Base-by-base conservation (phyloP, 2,888 invertebrate species). In the Geotrupes spiniger region DNA sequence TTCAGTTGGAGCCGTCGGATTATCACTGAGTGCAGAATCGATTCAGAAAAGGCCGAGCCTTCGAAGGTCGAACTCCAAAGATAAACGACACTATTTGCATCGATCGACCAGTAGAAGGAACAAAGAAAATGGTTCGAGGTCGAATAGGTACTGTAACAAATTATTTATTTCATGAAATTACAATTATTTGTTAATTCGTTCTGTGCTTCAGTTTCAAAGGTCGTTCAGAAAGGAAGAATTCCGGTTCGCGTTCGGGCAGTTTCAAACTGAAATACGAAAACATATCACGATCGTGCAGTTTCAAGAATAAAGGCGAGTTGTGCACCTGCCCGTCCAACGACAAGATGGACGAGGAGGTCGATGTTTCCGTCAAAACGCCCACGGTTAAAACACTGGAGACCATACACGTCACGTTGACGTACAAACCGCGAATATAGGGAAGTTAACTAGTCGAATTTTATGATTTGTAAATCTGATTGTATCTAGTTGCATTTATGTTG, bases 1-100 rank as follows among this genome's bases (percentile, higher is more conserved):
- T 64, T 50, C 60, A 78, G 78, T 78, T 69, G 78, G 78, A 64
- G 76, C 79, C 66, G 75, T 80, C 63, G 81, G 81, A 64, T 69
- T 82, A 63, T 81, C 80, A 58, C 74, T 80, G 45, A 82, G 82
- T 66, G 81, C 81, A 41, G 83, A 83, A 68, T 82, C 81, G 38
- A 76, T 81, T 54, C 79, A 80, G 60, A 81, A 80, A 66, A 72
- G 81, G 58, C 75, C 79, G 48, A 76, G 78, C 61, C 70, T 79
- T 45, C 78, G 82, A 46, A 71, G 81, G 54, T 73, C 78, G 48
- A 76, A 78, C 64, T 74, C 78, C 46, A 76, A 82, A 49, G 77
- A 78, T 51, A 75, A 74, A 60, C 70, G 78, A 49, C 77, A 76
- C 53, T 76, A 78, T 64, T 71, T 77, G 21, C 71, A 78, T 56